Conservation (phyloP, 2,888 invertebrate species). For the Coleophora deauratella region DNA sequence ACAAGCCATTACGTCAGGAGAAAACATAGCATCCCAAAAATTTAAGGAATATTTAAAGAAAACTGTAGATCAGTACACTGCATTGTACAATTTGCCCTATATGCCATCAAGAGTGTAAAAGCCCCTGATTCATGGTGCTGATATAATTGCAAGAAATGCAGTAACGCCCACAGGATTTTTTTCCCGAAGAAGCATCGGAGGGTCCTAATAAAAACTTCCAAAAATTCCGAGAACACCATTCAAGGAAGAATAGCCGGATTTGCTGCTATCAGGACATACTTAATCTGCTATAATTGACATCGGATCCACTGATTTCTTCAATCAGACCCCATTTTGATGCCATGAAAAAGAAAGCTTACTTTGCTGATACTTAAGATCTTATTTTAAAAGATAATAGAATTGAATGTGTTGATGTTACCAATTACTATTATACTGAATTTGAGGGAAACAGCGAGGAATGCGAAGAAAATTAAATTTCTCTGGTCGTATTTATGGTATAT, state of each 20-base stretch:
- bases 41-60: constrained; percentile 10
- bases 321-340: not conserved
- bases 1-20: constrained; percentile 12
- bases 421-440: not conserved
- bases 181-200: constrained; percentile 15
- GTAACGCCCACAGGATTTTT: constrained; percentile 13
- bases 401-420: not conserved
- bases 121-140: constrained; percentile 14
- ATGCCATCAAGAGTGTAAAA: constrained; percentile 16
- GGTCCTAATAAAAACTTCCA: too few species aligned
- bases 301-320: constrained; percentile 4
- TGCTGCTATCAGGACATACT: constrained; percentile 6
- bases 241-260: constrained; percentile 7
- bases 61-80: constrained; percentile 13
- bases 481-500: not conserved
- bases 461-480: not conserved
- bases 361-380: not conserved
- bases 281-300: constrained; percentile 7
- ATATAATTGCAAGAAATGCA: constrained; percentile 8
- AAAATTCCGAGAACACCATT: constrained; percentile 7
- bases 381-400: not conserved
- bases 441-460: not conserved
- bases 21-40: constrained; percentile 6
- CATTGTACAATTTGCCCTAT: constrained; percentile 14
- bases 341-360: not conserved